Conservation (phyloP, 2,797 vertebrate species). For the Gymnopithys bicolor region DNA sequence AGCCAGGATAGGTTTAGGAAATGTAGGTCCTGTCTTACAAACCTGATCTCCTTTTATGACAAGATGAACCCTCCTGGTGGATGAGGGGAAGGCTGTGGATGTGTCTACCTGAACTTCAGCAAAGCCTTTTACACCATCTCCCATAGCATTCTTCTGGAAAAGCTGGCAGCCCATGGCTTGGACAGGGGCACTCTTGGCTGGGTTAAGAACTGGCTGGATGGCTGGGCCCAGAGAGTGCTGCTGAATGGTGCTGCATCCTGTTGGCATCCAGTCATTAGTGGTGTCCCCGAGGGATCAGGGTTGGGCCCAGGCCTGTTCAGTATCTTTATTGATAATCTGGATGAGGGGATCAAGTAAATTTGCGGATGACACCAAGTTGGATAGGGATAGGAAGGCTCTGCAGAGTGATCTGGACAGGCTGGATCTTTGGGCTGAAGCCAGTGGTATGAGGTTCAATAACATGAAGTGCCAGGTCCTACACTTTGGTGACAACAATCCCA, state of each 20-base stretch:
- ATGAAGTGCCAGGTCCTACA: background rate
- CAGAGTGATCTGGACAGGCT: background rate
- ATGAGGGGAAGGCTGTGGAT: background rate
- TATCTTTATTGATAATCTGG: background rate
- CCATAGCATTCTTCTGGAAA: background rate
- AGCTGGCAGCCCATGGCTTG: background rate
- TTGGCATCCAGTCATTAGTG: background rate
- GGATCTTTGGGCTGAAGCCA: background rate
- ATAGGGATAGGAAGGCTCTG: background rate
- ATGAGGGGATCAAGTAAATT: background rate
- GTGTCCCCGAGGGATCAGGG: background rate
- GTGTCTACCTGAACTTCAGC: background rate
- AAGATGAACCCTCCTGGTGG: background rate
- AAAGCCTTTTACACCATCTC: background rate
- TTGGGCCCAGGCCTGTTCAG: background rate
- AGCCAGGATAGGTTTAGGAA: background rate
- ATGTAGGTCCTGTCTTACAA: background rate
- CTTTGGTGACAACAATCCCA: background rate
- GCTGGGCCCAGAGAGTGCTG: rapidly evolving
- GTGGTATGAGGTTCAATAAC: background rate
- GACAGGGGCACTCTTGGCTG: background rate
- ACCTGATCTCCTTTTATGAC: background rate
- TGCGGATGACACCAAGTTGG: background rate
- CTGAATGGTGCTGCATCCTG: background rate
- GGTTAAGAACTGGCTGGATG: background rate